Conservation (phyloP, 2,888 invertebrate genomes). For the Drosophila acutilabella region DNA sequence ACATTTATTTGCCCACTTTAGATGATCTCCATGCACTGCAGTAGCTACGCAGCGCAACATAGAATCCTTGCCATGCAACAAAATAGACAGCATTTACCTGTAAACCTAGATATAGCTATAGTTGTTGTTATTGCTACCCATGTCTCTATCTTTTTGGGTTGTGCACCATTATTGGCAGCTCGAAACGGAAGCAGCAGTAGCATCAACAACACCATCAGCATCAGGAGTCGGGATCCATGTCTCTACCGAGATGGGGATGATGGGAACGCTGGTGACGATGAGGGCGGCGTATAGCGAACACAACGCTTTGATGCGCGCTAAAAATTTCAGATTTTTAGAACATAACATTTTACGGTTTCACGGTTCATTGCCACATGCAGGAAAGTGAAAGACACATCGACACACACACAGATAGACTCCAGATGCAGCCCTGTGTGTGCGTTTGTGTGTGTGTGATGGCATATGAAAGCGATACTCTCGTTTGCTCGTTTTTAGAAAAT, state of each 20-base stretch:
- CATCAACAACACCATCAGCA: conserved; percentile 6
- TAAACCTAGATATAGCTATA: conserved; percentile 23
- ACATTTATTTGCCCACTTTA: background rate
- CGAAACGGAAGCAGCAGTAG: conserved; percentile 17
- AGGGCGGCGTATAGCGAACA: conserved; percentile 13
- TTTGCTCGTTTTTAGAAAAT: conserved; percentile 61
- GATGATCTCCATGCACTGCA: conserved; percentile 1
- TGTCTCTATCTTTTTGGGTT: background rate
- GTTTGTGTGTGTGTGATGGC: conserved; percentile 31
- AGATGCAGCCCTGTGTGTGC: conserved; percentile 13
- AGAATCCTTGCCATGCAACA: conserved; percentile 2
- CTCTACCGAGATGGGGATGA: conserved; percentile 2
- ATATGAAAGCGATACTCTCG: conserved; percentile 64
- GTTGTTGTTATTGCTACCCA: background rate
- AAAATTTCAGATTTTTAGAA: conserved; percentile 82
- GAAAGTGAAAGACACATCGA: conserved; percentile 74
- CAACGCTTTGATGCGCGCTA: conserved; percentile 77
- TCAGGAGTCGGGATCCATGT: conserved; percentile 34
- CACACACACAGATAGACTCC: conserved; percentile 17
- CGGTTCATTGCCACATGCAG: conserved; percentile 81
- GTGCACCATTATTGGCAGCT: conserved; percentile 44
- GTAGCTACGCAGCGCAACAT: background rate
- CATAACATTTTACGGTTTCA: conserved; percentile 82
- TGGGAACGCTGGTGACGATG: conserved; percentile 8
- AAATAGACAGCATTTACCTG: conserved; percentile 51